Percentiles rank a stretch among this genome's conserved stretches.
Conservation (phyloP, 2,888 invertebrate genomes). For the Zootermopsis nevadensis region DNA sequence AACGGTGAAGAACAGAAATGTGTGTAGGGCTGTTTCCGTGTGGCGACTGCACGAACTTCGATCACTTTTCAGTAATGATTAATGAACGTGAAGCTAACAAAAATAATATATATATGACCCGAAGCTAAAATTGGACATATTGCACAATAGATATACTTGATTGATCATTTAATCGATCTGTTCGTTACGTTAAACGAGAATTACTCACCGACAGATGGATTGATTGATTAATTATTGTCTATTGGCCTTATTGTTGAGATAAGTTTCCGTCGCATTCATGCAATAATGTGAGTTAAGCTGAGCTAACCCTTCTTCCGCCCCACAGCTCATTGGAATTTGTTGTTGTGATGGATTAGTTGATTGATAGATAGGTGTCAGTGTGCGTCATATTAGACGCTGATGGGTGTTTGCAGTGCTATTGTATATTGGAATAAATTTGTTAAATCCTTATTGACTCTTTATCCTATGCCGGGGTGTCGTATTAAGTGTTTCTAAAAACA, state of each 20-base stretch:
- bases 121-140: conserved; percentile 14
- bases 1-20: neutral
- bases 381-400: neutral
- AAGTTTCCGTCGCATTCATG: conserved; percentile 2
- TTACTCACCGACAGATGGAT: neutral
- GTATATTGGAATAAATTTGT: neutral
- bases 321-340: neutral
- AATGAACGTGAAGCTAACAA: conserved; percentile 5
- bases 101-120: conserved; percentile 7
- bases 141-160: conserved; percentile 10
- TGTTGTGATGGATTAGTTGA: neutral
- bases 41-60: neutral
- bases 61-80: conserved; percentile 18
- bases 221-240: conserved; percentile 40
- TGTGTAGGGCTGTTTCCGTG: neutral
- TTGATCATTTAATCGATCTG: conserved; percentile 33
- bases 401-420: neutral
- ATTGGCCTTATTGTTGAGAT: neutral
- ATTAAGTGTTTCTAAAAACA: no score
- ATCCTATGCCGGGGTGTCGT: no score
- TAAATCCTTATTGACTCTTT: no score
- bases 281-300: neutral
- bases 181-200: neutral
- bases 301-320: neutral
- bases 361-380: conserved; percentile 2